Evolutionary conservation across 2,888 invertebrate species (phyloP).

Genomic region (Steinernema scapterisci): DNA sequence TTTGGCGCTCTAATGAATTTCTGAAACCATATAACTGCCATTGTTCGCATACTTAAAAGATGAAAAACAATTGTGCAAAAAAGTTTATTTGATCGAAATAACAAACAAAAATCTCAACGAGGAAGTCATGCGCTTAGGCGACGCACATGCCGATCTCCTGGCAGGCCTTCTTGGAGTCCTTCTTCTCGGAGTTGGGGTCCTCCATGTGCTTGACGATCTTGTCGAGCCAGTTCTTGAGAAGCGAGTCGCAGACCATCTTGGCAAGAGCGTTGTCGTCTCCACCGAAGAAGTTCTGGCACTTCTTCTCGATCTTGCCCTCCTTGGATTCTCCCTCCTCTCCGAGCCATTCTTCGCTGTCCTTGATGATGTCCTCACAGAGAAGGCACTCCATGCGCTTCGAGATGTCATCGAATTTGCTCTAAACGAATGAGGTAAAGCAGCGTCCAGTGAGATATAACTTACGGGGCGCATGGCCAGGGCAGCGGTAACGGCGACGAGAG

Average conservation of each 20-base stretch:
- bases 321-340: slow-evolving; percentile 15
- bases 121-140: too few relatives aligned
- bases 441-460: not conserved
- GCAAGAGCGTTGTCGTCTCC: slow-evolving; percentile 2
- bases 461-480: slow-evolving; percentile 8
- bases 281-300: slow-evolving; percentile 35
- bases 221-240: slow-evolving; percentile 31
- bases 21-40: too few relatives aligned
- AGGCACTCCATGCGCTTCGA: slow-evolving; percentile 28
- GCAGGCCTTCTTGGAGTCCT: slow-evolving; percentile 33
- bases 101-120: too few relatives aligned
- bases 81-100: too few relatives aligned
- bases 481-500: slow-evolving; percentile 14
- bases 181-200: slow-evolving; percentile 35
- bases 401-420: not conserved
- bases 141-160: slow-evolving; percentile 31
- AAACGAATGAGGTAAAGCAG: not conserved
- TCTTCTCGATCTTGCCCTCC: slow-evolving; percentile 27
- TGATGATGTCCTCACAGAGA: slow-evolving; percentile 34
- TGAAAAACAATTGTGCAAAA: too few relatives aligned
- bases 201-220: slow-evolving; percentile 32
- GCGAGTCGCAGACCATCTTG: slow-evolving; percentile 34
- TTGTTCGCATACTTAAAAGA: too few relatives aligned
- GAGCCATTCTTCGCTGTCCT: slow-evolving; percentile 31
- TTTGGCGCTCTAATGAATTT: too few relatives aligned